Base-by-base conservation (phyloP, 64 coral and sea anemone genomes). In the Astreopora myriophthalma region DNA sequence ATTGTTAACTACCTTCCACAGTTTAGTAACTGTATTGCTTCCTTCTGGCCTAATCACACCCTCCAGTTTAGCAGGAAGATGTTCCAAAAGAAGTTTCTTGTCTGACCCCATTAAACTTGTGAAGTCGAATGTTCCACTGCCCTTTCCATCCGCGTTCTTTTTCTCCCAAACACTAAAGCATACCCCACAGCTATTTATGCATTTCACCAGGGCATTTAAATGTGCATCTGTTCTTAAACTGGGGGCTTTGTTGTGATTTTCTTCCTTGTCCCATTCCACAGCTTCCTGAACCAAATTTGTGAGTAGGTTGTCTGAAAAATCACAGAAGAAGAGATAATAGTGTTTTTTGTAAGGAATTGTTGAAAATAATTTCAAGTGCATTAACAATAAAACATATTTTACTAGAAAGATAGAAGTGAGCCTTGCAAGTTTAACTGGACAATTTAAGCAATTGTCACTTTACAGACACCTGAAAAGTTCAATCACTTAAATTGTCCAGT, bases 91-190 rank as follows among this genome's bases (percentile, higher is more conserved):
- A 29, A 88, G 39, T 48, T 93, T 93, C 29, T 93, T 93, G 64
- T 93, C 91, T 1, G 84, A 80, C 6, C 91, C 91, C 91, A 93
- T 93, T 28, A 93, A 32, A 52, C 83, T 87, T 34, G 91, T 93
- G 10, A 69, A 87, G 25, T 93, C 91, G 58, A 87, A 81, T 17
- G 78, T 46, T 5, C 72, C 91, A 87, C 74, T 93, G 0, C 66
- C 84, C 66, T 80, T 93, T 0, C 91, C 91, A 80, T 93, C 91
- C 7, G 85, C 92, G 73, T 93, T 85, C 19, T 73, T 76, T 37
- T 93, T 93, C 73, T 88, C 75, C 92, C 92, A 93, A 25, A 93
- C 85, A 61, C 30, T 74, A 10, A 85, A 85, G 40, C 0, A 66
- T 6, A 93, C 57, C 0, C 91, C 91, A 80, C 91, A 93, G 46